phyloP scores from a whole-genome alignment of 2,888 invertebrate species.

The Asteroscopus sphinx region DNA sequence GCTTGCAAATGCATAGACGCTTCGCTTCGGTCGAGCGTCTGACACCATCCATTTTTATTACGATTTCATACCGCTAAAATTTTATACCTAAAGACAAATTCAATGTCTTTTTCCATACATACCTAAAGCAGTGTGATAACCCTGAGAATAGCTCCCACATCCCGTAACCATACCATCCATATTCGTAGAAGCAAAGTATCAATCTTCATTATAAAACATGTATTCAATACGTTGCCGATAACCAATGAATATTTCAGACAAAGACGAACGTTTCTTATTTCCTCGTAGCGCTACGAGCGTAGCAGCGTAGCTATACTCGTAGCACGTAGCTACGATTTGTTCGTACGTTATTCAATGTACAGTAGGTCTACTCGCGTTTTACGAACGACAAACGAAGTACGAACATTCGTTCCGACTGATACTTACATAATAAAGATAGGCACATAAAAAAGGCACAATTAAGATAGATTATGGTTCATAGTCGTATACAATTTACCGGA shows the following conservation, averaged over 20 bases:
- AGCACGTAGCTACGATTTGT: conserved; percentile 54
- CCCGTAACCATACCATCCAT: background rate
- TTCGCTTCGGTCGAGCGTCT: no score
- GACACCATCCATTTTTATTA: no score
- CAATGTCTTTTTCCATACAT: conserved; percentile 1
- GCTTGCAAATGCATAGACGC: no score
- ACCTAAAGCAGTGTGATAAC: background rate
- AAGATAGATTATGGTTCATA: no score
- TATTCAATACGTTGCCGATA: conserved; percentile 38
- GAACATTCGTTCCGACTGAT: no score
- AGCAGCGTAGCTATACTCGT: conserved; percentile 49
- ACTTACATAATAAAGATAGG: no score
- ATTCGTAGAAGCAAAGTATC: conserved; percentile 16
- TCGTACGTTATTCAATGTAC: conserved; percentile 34
- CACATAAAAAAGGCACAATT: no score
- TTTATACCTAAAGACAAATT: background rate
- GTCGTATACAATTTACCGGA: no score
- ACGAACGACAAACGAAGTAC: no score
- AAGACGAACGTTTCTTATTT: conserved; percentile 17
- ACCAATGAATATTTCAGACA: conserved; percentile 49
- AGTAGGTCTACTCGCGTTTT: no score
- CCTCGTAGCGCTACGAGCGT: conserved; percentile 46
- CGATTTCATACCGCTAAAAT: no score
- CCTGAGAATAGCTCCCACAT: background rate
- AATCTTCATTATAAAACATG: conserved; percentile 39